phyloP scores from a whole-genome alignment of 64 coral and sea anemone genomes.

The Catalaphyllia jardinei region DNA sequence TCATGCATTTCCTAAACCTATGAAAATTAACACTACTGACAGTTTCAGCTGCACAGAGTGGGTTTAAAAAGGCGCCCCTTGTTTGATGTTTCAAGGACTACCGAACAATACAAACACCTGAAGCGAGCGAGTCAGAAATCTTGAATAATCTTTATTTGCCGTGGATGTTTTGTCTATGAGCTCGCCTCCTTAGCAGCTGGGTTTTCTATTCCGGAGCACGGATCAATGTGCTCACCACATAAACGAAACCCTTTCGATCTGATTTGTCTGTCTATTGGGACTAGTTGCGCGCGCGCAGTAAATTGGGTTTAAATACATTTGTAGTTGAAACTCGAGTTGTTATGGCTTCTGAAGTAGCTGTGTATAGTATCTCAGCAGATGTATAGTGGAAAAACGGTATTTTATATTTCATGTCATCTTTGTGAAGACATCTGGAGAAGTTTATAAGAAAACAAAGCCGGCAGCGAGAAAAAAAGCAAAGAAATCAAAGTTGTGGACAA shows the following conservation, averaged over 20 bases:
- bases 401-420: not conserved
- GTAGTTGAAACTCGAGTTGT: not conserved
- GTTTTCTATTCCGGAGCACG: not conserved
- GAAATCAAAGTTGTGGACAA: not conserved
- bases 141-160: slow-evolving; percentile 1
- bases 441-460: not conserved
- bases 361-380: not conserved
- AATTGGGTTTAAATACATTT: not conserved
- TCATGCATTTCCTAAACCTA: not conserved
- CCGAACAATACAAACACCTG: slow-evolving; percentile 35
- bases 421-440: not conserved
- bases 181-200: not conserved
- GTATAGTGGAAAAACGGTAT: not conserved
- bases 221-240: not conserved
- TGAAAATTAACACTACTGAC: not conserved
- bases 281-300: not conserved
- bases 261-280: not conserved
- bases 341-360: not conserved
- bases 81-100: slow-evolving; percentile 20
- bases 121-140: not conserved
- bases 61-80: not conserved
- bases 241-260: not conserved
- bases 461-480: not conserved
- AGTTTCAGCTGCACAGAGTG: not conserved
- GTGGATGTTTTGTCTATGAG: slow-evolving; percentile 24